Evolutionary conservation across 2,888 invertebrate genomes (phyloP), one percentile per base, ranked within the genome.

Genomic region (Noctua pronuba): DNA sequence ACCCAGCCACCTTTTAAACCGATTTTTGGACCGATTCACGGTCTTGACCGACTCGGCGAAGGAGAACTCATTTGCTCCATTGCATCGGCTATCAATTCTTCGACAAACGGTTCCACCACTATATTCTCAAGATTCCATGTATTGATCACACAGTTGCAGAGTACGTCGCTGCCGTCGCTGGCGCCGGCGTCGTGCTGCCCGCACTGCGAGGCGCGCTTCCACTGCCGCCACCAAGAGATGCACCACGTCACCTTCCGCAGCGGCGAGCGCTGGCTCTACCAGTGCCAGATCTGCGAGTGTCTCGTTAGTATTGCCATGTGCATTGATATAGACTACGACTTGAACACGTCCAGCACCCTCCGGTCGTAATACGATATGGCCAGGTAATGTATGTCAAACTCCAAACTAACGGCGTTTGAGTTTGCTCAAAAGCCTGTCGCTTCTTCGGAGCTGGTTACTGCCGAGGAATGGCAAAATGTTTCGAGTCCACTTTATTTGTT

Each of bases 201-300:
- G 68, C 98, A 98, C 94, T 99, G 98, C 95, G 98, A 98, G 94
- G 97, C 97, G 72, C 97, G 97, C 85, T 97, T 97, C 91, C 97
- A 97, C 89, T 98, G 98, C 94, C 97, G 97, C 84, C 98, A 98
- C 95, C 98, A 98, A 94, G 98, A 98, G 94, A 97, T 98, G 91
- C 97, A 97, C 89, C 97, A 98, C 93, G 97, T 98, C 84, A 97
- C 97, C 90, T 98, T 98, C 94, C 97, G 97, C 93, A 98, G 98
- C 93, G 98, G 98, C 74, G 98, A 99, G 93, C 97, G 98, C 90
- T 99, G 99, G 99, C 98, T 98, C 89, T 98, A 98, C 96, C 98
- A 99, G 95, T 99, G 99, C 95, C 98, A 98, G 97, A 98, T 98
- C 85, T 99, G 99, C 97, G 98, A 99, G 97, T 99, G 99, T 95